phyloP scores from a whole-genome alignment of 2,888 invertebrate species.

The Nowickia ferox region DNA sequence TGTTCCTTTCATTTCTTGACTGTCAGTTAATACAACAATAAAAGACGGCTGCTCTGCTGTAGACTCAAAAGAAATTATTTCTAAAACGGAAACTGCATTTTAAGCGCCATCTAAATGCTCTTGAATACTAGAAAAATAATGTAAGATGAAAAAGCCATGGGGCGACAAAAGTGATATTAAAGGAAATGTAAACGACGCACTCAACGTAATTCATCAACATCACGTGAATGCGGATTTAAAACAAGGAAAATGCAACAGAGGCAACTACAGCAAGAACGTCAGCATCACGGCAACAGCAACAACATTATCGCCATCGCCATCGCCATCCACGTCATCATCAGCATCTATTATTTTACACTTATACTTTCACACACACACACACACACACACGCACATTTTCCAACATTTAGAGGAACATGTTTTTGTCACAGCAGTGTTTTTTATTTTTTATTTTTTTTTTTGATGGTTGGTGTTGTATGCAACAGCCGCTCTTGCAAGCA shows the following conservation, averaged over 20 bases:
- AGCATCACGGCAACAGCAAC: background rate
- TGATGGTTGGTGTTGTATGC: background rate
- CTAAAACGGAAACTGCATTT: conserved; percentile 47
- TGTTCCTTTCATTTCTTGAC: background rate
- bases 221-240: background rate
- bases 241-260: background rate
- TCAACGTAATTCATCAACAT: conserved; percentile 38
- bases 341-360: conserved; percentile 20
- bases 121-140: conserved; percentile 22
- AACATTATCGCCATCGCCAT: background rate
- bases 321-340: background rate
- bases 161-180: conserved; percentile 17
- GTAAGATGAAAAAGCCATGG: conserved; percentile 11
- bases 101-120: conserved; percentile 37
- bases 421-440: conserved; percentile 17
- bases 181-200: conserved; percentile 22
- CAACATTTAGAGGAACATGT: background rate
- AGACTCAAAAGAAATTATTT: conserved; percentile 31
- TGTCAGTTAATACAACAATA: background rate
- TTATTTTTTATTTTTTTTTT: background rate
- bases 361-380: background rate
- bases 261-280: background rate
- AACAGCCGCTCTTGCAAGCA: conserved; percentile 40
- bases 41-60: conserved; percentile 20
- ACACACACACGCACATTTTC: background rate